Evolutionary conservation across 2,113 vertebrate species (phyloP), one percentile per base, ranked within the genome.

Genomic region (zebrafish (Danio rerio)): DNA sequence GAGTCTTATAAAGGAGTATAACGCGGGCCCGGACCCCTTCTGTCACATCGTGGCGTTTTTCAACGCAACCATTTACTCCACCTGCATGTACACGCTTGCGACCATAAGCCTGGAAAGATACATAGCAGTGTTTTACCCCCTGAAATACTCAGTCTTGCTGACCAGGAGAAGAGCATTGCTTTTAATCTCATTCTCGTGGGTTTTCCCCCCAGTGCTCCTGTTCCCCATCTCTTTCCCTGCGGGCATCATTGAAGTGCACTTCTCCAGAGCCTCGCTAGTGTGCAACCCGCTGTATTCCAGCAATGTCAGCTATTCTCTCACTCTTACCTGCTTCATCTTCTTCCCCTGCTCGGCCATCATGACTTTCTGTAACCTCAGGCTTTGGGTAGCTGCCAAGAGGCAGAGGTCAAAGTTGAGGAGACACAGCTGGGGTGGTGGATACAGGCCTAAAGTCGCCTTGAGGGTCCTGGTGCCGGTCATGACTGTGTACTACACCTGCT

Each of bases 231-330:
- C 93, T 0, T 89, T 95, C 10, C 95, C 95, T 5, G 86, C 73
- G 2, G 90, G 90, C 12, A 90, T 94, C 5, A 93, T 96, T 63
- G 90, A 92, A 69, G 95, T 96, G 3, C 91, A 94, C 65, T 96
- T 96, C 76, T 96, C 95, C 4, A 89, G 88, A 0, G 94, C 94
- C 0, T 96, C 95, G 0, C 89, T 96, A 80, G 93, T 95, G 31
- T 96, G 95, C 84, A 95, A 95, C 15, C 94, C 94, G 1, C 90
- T 93, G 71, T 96, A 96, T 82, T 94, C 93, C 20, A 95, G 92
- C 11, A 96, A 95, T 49, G 86, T 91, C 0, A 59, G 66, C 1
- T 95, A 96, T 88, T 94, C 94, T 12, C 83, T 95, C 0, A 84
- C 90, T 47, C 81, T 96, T 80, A 93, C 92, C 0, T 90, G 89